Conservation (phyloP, 2,113 vertebrate genomes). For the Salvelinus alpinus region DNA sequence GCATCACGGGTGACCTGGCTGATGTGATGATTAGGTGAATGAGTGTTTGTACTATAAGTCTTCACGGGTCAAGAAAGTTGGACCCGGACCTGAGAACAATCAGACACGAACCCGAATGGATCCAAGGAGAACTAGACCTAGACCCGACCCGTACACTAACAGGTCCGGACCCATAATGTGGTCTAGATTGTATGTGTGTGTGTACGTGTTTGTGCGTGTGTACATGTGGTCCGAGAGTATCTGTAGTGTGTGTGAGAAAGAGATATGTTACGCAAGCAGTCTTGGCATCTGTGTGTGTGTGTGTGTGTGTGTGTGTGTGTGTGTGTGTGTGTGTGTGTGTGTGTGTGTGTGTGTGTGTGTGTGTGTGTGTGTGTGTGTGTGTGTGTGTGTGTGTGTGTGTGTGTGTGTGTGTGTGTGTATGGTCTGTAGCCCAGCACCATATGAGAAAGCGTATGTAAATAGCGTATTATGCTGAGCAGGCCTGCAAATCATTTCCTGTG, state of each 20-base stretch:
- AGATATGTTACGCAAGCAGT: neutral
- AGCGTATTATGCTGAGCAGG: conserved; percentile 50
- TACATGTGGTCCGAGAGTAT: neutral
- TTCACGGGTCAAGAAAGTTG: too few relatives aligned
- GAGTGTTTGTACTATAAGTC: too few relatives aligned
- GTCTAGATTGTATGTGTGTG: conserved; percentile 26
- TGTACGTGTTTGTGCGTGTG: neutral
- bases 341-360: neutral
- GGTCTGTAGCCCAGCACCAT: conserved; percentile 35
- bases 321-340: conserved; percentile 13
- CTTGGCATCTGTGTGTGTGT: neutral
- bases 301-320: neutral
- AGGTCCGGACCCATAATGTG: neutral
- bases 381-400: neutral
- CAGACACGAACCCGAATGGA: too few relatives aligned
- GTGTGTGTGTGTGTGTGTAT: conserved; percentile 22
- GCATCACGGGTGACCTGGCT: too few relatives aligned
- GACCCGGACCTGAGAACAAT: too few relatives aligned
- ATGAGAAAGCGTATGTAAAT: conserved; percentile 42
- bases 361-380: neutral
- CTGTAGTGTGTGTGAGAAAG: neutral
- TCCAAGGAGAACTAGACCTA: too few relatives aligned
- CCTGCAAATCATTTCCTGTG: conserved; percentile 68
- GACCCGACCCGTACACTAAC: too few relatives aligned
- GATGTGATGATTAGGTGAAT: too few relatives aligned